phyloP scores from a whole-genome alignment of 2,888 invertebrate genomes.

The Drosophila vallismaia region DNA sequence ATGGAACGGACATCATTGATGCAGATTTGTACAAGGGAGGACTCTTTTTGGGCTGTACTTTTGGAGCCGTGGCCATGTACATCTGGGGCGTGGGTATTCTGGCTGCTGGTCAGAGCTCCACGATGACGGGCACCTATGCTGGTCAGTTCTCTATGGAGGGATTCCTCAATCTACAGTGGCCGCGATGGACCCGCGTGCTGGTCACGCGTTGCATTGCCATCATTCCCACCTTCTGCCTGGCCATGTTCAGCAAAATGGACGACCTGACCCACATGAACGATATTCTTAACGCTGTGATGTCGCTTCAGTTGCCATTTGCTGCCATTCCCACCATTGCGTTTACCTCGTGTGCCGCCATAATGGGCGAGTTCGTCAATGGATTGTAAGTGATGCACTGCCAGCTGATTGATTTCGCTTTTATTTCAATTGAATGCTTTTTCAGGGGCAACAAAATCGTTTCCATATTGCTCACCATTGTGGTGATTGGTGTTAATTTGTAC shows the following conservation, averaged over 20 bases:
- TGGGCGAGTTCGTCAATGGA: constrained; percentile 94
- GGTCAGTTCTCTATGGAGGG: constrained; percentile 96
- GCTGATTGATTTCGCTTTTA: background rate
- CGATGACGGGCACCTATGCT: constrained; percentile 94
- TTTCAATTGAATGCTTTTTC: constrained; percentile 71
- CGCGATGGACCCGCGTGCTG: constrained; percentile 93
- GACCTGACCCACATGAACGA: constrained; percentile 93
- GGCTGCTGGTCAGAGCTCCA: constrained; percentile 93
- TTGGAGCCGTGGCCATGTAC: constrained; percentile 90
- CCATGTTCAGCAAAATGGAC: constrained; percentile 87
- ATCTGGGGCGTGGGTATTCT: constrained; percentile 91
- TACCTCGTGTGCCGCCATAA: constrained; percentile 90
- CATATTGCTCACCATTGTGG: constrained; percentile 87
- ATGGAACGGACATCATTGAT: constrained; percentile 84
- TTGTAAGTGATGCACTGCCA: constrained; percentile 85
- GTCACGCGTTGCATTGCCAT: constrained; percentile 94
- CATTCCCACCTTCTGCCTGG: constrained; percentile 88
- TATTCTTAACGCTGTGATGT: constrained; percentile 93
- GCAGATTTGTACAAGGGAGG: constrained; percentile 90
- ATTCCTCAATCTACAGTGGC: constrained; percentile 93
- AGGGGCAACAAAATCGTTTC: constrained; percentile 89
- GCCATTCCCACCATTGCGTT: constrained; percentile 94
- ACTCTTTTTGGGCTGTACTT: constrained; percentile 90
- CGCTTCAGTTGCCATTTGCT: constrained; percentile 94
- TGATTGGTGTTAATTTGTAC: constrained; percentile 91